Base-by-base conservation (phyloP, 2,888 invertebrate species). In the Andricus curvator region DNA sequence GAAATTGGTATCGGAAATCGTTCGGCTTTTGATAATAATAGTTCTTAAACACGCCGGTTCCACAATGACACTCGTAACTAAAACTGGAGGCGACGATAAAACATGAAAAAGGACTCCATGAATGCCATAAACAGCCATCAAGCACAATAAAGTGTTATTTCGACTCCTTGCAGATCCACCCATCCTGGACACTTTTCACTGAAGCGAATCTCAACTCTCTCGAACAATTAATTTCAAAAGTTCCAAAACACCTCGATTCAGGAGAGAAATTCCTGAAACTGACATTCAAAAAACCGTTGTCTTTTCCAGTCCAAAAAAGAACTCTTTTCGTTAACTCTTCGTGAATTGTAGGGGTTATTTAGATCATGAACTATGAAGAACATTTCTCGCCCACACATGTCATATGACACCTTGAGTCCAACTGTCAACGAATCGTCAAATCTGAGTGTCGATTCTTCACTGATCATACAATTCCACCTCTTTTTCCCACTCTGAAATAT, bases 121-220 rank as follows among this genome's bases (percentile, higher is more conserved):
- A 48, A 68, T 48, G 8, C 41, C 68, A 48, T 68, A 68, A 25
- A 68, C 41, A 22, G 68, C 13, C 25, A 68, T 68, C 44, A 68
- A 25, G 48, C 68, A 68, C 68, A 68, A 68, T 68, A 68, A 48
- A 17, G 68, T 68, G 17, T 48, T 25, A 25, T 44, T 41, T 25
- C 17, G 41, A 48, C 41, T 48, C 17, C 25, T 44, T 15, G 17
- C 25, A 17, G 68, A 25, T 44, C 25, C 13, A 68, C 17, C 17
- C 68, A 68, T 68, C 22, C 8, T 25, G 25, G 25, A 68, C 48
- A 48, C 25, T 25, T 68, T 68, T 25, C 13, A 22, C 2, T 48
- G 2, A 25, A 25, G 13, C 5, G 22, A 25, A 15, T 22, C 25
- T 25, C n/a, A 56, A 56, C 9, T n/a, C n/a, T n/a, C n/a, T n/a